Base-by-base conservation (phyloP, 2,888 invertebrate species). In the Yponomeuta sedellus region DNA sequence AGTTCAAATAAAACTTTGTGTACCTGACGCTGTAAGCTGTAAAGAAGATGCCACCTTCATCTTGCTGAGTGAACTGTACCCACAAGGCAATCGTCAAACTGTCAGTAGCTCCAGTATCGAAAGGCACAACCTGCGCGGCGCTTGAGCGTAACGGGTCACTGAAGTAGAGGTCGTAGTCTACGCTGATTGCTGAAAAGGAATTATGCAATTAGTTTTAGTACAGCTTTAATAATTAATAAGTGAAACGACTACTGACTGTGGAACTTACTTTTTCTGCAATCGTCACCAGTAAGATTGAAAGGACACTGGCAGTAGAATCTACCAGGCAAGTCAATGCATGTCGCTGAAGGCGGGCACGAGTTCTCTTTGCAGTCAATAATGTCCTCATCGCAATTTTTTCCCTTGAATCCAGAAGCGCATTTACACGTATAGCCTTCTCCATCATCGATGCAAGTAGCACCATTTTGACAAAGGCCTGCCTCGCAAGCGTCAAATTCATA, bases 91-190 rank as follows among this genome's bases (percentile, higher is more conserved):
- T 93, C 0, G 98, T 97, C 40, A 99, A 83, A 75, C 97, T 96
- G 71, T 94, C 94, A 67, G 95, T 94, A 19, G 93, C 93, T 4
- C 94, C 94, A 16, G 95, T 95, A 73, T 95, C 94, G 88, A 99
- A 98, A 66, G 98, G 98, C 76, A 98, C 96, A 16, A 97, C 94
- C 86, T 98, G 96, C 28, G 97, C 96, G 5, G 98, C 99, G 73
- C 97, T 97, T 69, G 98, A 97, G 16, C 97, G 94, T 16, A 96
- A 92, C 62, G 96, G 94, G 80, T 98, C 98, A 76, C 97, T 97
- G 86, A 99, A 98, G 93, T 97, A 97, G 11, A 99, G 91, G 81
- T 99, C 99, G 83, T 99, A 99, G 85, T 99, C 98, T n/a, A 98
- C 97, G 87, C 98, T 98, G 73, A 99, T 97, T n/a, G 97, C 97